These are phyloP conservation scores for Gymnobelideus leadbeateri DNA, from an alignment of 2,113 vertebrate genomes.

Conservation along the genomic window DNA sequence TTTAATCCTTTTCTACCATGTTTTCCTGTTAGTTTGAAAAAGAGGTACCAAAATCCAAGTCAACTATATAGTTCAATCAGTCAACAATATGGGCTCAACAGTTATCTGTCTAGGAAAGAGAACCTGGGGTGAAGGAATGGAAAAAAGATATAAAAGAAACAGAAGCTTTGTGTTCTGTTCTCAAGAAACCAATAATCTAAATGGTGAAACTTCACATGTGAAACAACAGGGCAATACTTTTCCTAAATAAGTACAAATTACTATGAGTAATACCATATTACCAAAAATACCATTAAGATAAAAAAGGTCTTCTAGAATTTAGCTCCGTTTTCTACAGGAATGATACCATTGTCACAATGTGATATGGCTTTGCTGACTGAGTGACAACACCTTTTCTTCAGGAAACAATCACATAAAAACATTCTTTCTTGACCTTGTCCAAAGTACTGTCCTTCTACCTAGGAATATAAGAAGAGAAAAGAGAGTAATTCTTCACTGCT, in stretches of 20 bases:
- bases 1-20: slow-evolving; percentile 17
- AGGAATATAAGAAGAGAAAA: neutral
- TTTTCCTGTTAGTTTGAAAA: slow-evolving; percentile 41
- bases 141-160: slow-evolving; percentile 44
- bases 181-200: slow-evolving; percentile 55
- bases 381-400: slow-evolving; percentile 67
- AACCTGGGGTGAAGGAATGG: slow-evolving; percentile 36
- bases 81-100: neutral
- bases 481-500: neutral
- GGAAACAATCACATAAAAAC: slow-evolving; percentile 48
- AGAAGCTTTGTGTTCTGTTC: slow-evolving; percentile 52
- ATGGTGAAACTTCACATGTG: slow-evolving; percentile 61
- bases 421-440: slow-evolving; percentile 43
- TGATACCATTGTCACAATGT: slow-evolving; percentile 45
- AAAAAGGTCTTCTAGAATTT: slow-evolving; percentile 36
- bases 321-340: slow-evolving; percentile 61
- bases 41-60: slow-evolving; percentile 38
- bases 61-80: slow-evolving; percentile 1
- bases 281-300: neutral
- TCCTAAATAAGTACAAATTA: slow-evolving; percentile 64
- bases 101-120: neutral
- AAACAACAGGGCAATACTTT: slow-evolving; percentile 57
- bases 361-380: slow-evolving; percentile 43
- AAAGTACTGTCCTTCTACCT: neutral
- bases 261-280: slow-evolving; percentile 19